These are phyloP conservation scores for Sebastes iracundus DNA, from an alignment of 2,797 vertebrate genomes.

Conservation along the genomic window DNA sequence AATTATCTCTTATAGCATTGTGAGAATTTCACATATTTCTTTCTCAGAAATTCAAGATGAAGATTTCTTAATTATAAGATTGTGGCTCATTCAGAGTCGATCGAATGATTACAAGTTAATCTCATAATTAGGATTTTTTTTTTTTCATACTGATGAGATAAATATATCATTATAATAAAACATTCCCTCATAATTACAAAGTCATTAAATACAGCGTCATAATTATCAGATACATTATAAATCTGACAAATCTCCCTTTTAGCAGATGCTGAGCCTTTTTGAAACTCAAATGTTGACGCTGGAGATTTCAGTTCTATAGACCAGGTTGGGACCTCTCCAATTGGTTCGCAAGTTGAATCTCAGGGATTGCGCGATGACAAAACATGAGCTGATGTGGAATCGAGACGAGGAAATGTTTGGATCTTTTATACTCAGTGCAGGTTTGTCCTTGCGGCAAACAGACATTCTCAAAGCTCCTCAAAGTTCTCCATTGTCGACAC, in stretches of 20 bases:
- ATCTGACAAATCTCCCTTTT: too few relatives aligned
- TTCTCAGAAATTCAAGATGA: background rate
- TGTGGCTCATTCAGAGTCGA: background rate
- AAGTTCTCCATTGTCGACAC: too few relatives aligned
- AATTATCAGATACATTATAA: background rate
- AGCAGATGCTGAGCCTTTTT: background rate
- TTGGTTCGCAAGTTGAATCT: background rate
- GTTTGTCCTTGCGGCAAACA: too few relatives aligned
- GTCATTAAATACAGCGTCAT: background rate
- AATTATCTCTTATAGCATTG: background rate
- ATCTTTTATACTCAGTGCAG: too few relatives aligned
- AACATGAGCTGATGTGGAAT: too few relatives aligned
- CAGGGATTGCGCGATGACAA: too few relatives aligned
- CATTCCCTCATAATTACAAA: background rate
- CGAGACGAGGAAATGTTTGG: too few relatives aligned
- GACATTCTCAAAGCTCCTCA: too few relatives aligned
- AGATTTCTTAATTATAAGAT: background rate
- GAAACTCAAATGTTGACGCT: background rate
- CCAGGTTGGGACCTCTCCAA: background rate
- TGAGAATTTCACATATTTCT: background rate
- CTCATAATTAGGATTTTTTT: background rate
- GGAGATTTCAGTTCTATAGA: background rate
- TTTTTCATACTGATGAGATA: background rate
- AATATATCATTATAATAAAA: background rate
- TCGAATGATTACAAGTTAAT: background rate